These are phyloP conservation scores for Tapirus terrestris DNA, from an alignment of 2,113 vertebrate genomes.

Conservation along the genomic window DNA sequence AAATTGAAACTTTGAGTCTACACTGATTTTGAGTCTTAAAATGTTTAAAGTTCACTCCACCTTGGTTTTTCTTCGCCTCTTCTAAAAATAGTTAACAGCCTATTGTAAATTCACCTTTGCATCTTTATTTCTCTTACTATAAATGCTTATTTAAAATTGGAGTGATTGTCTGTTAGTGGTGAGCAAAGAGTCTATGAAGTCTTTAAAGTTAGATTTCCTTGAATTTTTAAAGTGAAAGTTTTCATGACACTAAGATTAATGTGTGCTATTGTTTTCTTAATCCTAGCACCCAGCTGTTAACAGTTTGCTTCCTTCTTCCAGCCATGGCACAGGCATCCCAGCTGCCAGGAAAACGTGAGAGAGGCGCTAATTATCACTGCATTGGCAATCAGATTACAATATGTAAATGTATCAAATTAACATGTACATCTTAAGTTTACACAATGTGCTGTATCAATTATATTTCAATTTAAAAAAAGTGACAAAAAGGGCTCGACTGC, in stretches of 20 bases:
- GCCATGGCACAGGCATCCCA: neutral
- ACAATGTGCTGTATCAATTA: neutral
- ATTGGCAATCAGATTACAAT: neutral
- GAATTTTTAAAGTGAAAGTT: neutral
- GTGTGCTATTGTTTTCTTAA: neutral
- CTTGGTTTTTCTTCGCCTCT: neutral
- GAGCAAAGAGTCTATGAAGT: neutral
- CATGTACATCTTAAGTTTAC: neutral
- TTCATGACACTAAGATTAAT: neutral
- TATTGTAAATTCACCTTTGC: neutral
- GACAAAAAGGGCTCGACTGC: neutral
- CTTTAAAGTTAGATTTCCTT: neutral
- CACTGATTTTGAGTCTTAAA: neutral
- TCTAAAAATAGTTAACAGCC: neutral
- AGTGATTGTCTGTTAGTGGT: neutral
- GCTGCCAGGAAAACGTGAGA: neutral
- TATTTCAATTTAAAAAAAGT: neutral
- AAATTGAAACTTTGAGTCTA: neutral
- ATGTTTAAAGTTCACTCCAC: neutral
- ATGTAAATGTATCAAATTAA: neutral
- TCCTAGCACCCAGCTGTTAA: neutral
- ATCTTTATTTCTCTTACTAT: neutral
- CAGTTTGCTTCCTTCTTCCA: neutral
- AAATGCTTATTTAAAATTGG: neutral
- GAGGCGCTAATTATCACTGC: neutral